phyloP scores from a whole-genome alignment of 2,113 vertebrate species.

The Corythornis madagascariensis region DNA sequence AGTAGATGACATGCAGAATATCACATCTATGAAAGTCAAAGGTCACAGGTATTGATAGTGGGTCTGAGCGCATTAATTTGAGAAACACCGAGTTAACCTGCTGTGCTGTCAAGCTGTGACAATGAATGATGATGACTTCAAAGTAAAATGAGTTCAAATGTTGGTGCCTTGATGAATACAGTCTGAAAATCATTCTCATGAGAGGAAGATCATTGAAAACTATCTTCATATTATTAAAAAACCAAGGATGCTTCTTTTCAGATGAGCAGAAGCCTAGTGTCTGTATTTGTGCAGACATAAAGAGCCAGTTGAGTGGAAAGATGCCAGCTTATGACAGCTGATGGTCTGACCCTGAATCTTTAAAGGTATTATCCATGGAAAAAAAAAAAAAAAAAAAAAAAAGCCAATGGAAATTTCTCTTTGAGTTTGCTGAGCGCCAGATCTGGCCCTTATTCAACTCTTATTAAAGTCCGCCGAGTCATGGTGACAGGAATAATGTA shows the following conservation, averaged over 20 bases:
- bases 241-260: not conserved
- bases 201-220: not conserved
- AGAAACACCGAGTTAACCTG: not conserved
- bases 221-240: not conserved
- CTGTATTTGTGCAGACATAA: not conserved
- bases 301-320: not conserved
- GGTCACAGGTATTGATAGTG: not conserved
- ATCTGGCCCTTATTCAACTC: not conserved
- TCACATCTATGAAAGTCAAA: not conserved
- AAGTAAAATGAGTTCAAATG: not conserved
- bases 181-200: not conserved
- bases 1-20: not conserved
- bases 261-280: not conserved
- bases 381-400: not conserved
- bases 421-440: not conserved
- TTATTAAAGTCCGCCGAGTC: not conserved
- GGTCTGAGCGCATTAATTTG: not conserved
- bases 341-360: conserved; percentile 11
- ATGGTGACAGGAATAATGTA: not conserved
- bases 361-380: not conserved
- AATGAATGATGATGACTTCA: not conserved
- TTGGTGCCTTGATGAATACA: not conserved
- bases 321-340: conserved; percentile 9
- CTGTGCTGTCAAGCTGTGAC: not conserved
- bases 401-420: conserved; percentile 30